Base-by-base conservation (phyloP, 2,113 vertebrate genomes). In the Upupa epops region DNA sequence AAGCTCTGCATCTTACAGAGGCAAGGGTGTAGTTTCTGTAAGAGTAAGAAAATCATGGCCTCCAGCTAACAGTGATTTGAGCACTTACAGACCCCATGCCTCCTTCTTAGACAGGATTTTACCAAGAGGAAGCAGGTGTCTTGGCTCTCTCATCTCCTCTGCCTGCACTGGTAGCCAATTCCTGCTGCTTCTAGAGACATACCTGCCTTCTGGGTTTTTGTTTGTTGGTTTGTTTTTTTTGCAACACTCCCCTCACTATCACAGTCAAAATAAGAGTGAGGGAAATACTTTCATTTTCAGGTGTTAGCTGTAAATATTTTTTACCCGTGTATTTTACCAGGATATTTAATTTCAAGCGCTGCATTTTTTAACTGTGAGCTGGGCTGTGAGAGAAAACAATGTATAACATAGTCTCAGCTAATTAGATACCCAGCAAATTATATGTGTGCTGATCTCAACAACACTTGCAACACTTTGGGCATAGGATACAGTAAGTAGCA, bases 111-210 rank as follows among this genome's bases (percentile, higher is more conserved):
- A 48, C 21, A 79, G 40, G 19, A 29, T 86, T 93, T 88, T 64
- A 64, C 54, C 26, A 11, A 15, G 5, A 69, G 29, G 76, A 88
- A 86, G 36, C 55, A 92, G 68, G 68, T 69, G 72, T 86, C 36
- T 88, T 80, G 72, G 86, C 69, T 88, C 45, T 83, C 40, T 86
- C 32, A 65, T 8, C 45, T 90, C 37, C 49, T 82, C 63, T 88
- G 49, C 56, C 46, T 72, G 83, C 28, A 72, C 2, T 48, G 24
- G 37, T 37, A 83, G 86, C 40, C 66, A 78, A 48, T 37, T 88
- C 34, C 63, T 83, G n/a, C 25, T 26, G 68, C 60, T 14, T 88
- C 32, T 73, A 63, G 59, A 89, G 40, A 7, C 49, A 72, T 26
- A 65, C 3, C 11, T 89, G 34, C 22, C 5, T 49, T 86, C 69